Conservation (phyloP, 1,140 invertebrate species). For the Anastrepha obliqua region DNA sequence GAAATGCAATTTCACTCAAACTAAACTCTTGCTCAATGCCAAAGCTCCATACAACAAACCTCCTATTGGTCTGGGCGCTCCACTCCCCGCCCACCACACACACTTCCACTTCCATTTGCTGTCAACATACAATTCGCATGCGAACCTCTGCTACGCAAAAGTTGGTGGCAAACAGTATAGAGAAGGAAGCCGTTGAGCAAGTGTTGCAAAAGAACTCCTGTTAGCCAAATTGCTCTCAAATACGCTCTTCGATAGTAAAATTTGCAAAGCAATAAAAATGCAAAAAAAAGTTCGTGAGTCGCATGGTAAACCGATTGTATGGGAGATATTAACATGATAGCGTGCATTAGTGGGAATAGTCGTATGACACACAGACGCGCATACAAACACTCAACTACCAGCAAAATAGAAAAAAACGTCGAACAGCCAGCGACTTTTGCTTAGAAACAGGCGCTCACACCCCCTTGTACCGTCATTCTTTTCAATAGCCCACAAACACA, state of each 20-base stretch:
- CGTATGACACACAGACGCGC: background rate
- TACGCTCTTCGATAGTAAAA: background rate
- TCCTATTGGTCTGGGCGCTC: constrained; percentile 2
- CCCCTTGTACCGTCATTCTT: background rate
- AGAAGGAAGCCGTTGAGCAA: background rate
- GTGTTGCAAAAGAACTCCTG: constrained; percentile 14
- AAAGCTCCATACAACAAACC: constrained; percentile 14
- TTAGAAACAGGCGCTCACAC: constrained; percentile 6
- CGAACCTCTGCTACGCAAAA: background rate
- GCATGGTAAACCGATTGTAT: too few species aligned
- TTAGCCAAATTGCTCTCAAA: background rate
- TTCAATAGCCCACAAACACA: background rate
- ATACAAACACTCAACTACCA: background rate
- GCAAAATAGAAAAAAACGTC: constrained; percentile 30
- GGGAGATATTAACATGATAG: too few species aligned
- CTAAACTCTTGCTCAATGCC: background rate
- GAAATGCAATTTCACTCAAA: constrained; percentile 39
- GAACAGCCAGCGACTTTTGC: constrained; percentile 26
- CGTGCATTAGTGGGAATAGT: too few species aligned
- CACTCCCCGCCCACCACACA: constrained; percentile 34
- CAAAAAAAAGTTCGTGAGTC: background rate
- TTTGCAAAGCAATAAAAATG: background rate
- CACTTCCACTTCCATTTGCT: background rate
- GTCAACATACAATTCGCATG: constrained; percentile 40
- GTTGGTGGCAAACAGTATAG: background rate